Evolutionary conservation across 2,888 invertebrate genomes (phyloP), one percentile per base, ranked within the genome.

Genomic region (Panzeria rudis): DNA sequence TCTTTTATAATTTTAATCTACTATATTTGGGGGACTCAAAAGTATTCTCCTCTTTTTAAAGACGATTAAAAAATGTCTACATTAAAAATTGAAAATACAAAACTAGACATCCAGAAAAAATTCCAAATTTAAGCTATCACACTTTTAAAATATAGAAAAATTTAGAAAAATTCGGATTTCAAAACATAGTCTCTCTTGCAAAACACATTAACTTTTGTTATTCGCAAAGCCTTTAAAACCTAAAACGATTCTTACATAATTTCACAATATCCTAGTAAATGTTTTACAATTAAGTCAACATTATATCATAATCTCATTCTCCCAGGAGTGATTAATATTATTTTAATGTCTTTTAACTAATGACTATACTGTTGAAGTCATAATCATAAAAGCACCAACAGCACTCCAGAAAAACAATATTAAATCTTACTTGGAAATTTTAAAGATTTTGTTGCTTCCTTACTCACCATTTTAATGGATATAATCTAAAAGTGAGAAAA

Each of bases 291-390:
- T 41, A 56, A 66, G 23, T 4, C 23, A 44, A 25, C 17, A 79
- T 64, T 80, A 17, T 61, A 41, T 72, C 35, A 50, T 80, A 72
- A 80, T 35, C 64, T 56, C 56, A 59, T 59, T 76, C 80, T 76
- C 84, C n/a, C 35, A 56, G 78, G 78, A 75, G 73, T 82, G 81
- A 85, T 84, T 78, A 82, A 85, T 82, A 85, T 82, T 69, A 73
- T 69, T 20, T 68, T 85, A 85, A 85, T 85, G 64, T 73, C 62
- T 85, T 81, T 62, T 50, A 78, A 59, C 81, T 85, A 81, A 81
- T 73, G 77, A 66, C 54, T 59, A 66, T 64, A 1, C 77, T 68
- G 62, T 54, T 56, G 61, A 54, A 61, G 66, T 59, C 77, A 85
- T 78, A 85, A 81, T 64, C 81, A 76, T 81, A 77, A 78, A 81